Evolutionary conservation across 2,113 vertebrate species (phyloP).

Genomic region (Maccullochella peelii): DNA sequence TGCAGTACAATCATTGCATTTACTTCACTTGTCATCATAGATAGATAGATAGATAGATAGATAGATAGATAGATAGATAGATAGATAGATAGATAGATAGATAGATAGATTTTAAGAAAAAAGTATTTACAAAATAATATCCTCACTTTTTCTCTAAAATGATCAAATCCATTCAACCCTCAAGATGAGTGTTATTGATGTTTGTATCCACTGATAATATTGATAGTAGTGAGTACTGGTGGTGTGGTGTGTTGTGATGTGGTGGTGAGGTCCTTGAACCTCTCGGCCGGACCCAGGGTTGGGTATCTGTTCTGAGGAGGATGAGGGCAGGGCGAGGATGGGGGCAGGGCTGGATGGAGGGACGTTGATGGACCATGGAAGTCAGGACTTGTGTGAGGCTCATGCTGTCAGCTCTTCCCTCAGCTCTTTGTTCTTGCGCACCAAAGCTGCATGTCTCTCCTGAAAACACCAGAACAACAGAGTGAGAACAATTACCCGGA

Average conservation of each 20-base stretch:
- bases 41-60: slow-evolving; percentile 60
- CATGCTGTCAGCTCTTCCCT: slow-evolving; percentile 88
- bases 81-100: slow-evolving; percentile 71
- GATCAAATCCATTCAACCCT: slow-evolving; percentile 76
- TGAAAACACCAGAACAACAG: slow-evolving; percentile 59
- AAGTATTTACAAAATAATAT: slow-evolving; percentile 82
- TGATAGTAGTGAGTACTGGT: slow-evolving; percentile 73
- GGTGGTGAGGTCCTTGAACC: slow-evolving; percentile 70
- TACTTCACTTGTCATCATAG: slow-evolving; percentile 55
- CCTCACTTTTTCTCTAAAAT: slow-evolving; percentile 70
- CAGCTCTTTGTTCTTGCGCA: slow-evolving; percentile 98
- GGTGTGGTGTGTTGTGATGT: slow-evolving; percentile 65
- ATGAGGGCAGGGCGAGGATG: slow-evolving; percentile 40
- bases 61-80: slow-evolving; percentile 62
- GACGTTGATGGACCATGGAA: slow-evolving; percentile 50
- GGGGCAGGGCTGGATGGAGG: slow-evolving; percentile 49
- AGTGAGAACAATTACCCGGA: background rate
- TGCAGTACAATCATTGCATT: slow-evolving; percentile 51
- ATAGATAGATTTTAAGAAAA: slow-evolving; percentile 62
- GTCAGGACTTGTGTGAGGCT: slow-evolving; percentile 60
- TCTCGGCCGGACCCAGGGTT: slow-evolving; percentile 60
- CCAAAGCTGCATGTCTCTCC: slow-evolving; percentile 93
- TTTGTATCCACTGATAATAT: slow-evolving; percentile 77
- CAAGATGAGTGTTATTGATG: slow-evolving; percentile 70
- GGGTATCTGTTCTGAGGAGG: slow-evolving; percentile 63